Percentiles rank a stretch among this genome's conserved stretches.
These are phyloP conservation scores for Lamellibrachia luymesi DNA, from an alignment of 1,140 invertebrate genomes.

Conservation along the genomic window DNA sequence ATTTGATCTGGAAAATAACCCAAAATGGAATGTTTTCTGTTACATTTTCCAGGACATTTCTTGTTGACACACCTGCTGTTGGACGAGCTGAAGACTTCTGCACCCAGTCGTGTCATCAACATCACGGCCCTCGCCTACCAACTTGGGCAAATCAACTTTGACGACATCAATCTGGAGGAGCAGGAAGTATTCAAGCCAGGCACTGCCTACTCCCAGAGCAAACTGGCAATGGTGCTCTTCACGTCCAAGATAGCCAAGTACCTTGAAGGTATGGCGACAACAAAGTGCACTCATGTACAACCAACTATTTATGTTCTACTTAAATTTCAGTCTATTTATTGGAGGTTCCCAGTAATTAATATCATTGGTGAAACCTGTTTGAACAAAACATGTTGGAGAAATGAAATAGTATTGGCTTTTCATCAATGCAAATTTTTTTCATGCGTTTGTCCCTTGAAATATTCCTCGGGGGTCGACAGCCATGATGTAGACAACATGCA, in stretches of 20 bases:
- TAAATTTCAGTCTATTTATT: no score
- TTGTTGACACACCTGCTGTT: slow-evolving; percentile 78
- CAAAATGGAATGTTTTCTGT: not conserved
- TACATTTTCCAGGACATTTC: slow-evolving; percentile 44
- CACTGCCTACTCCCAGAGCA: slow-evolving; percentile 67
- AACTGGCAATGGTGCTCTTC: slow-evolving; percentile 72
- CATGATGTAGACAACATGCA: no score
- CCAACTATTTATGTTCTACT: not conserved
- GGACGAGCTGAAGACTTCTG: slow-evolving; percentile 63
- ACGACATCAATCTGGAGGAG: slow-evolving; percentile 54
- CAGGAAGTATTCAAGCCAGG: slow-evolving; percentile 42
- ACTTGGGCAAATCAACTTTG: slow-evolving; percentile 50
- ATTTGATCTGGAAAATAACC: not conserved
- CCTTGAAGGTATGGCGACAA: slow-evolving; percentile 8
- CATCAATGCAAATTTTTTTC: no score
- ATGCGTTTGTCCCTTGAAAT: no score
- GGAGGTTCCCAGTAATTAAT: no score
- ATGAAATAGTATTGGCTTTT: no score
- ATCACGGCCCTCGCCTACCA: slow-evolving; percentile 77
- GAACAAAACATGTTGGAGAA: no score
- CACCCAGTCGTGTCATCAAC: slow-evolving; percentile 78
- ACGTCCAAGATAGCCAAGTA: slow-evolving; percentile 62
- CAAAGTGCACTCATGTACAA: not conserved
- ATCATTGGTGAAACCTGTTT: no score
- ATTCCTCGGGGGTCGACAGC: no score